Conservation (phyloP, 2,888 invertebrate species). For the Empis livida region DNA sequence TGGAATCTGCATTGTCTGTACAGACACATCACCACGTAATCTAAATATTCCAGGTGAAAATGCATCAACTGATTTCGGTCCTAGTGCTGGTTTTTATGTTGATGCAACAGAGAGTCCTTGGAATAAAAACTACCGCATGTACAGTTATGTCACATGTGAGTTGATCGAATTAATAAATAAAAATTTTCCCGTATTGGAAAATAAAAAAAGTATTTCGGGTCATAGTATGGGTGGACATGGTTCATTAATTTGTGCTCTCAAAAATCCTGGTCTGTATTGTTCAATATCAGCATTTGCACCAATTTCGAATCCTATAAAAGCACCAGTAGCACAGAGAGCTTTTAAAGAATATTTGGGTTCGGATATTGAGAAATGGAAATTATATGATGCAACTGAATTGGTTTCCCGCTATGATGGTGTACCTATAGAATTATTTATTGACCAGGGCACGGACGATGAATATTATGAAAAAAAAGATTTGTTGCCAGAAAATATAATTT, state of each 20-base stretch:
- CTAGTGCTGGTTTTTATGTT: slow-evolving; percentile 90
- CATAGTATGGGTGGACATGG: slow-evolving; percentile 99
- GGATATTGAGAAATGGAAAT: slow-evolving; percentile 51
- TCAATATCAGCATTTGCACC: slow-evolving; percentile 93
- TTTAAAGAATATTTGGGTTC: slow-evolving; percentile 69
- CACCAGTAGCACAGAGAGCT: slow-evolving; percentile 80
- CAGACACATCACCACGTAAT: slow-evolving; percentile 92
- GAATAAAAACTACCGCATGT: slow-evolving; percentile 90
- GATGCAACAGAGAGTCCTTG: slow-evolving; percentile 87
- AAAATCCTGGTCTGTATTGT: slow-evolving; percentile 78
- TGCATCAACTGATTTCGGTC: slow-evolving; percentile 84
- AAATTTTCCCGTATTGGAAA: slow-evolving; percentile 53
- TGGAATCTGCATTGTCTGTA: slow-evolving; percentile 77
- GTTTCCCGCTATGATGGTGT: slow-evolving; percentile 73
- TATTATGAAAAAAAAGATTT: slow-evolving; percentile 66
- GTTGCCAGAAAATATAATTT: slow-evolving; percentile 67
- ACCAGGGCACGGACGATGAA: slow-evolving; percentile 75
- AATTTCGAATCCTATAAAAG: slow-evolving; percentile 73
- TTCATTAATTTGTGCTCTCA: slow-evolving; percentile 76
- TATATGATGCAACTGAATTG: slow-evolving; percentile 83
- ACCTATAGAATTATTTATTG: slow-evolving; percentile 69
- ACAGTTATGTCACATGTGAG: slow-evolving; percentile 82
- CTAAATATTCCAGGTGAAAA: slow-evolving; percentile 82
- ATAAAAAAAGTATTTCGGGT: slow-evolving; percentile 64
- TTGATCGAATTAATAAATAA: slow-evolving; percentile 58